Evolutionary conservation across 2,113 vertebrate genomes (phyloP).

Genomic region (Choloepus hoffmanni): DNA sequence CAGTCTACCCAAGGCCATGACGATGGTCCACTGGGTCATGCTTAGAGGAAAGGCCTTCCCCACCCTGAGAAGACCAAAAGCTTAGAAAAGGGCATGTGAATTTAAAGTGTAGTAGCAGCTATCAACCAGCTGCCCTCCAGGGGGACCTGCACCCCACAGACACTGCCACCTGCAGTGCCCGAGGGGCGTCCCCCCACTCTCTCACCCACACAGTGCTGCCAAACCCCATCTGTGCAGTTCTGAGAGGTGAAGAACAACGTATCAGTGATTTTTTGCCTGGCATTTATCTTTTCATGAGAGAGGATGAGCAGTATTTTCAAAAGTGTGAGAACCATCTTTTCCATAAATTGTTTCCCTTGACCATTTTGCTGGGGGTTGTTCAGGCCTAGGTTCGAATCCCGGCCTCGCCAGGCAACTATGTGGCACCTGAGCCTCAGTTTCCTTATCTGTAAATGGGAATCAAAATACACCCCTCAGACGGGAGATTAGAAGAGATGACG

Average conservation of each 20-base stretch:
- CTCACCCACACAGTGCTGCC: background rate
- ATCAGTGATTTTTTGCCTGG: background rate
- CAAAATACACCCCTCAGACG: background rate
- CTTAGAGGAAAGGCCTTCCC: background rate
- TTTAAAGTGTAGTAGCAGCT: background rate
- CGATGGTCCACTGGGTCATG: background rate
- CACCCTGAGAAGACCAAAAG: accelerated
- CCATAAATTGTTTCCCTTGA: background rate
- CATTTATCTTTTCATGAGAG: background rate
- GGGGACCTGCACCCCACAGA: background rate
- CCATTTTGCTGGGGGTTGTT: background rate
- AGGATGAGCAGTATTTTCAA: background rate
- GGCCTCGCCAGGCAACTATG: too few relatives aligned
- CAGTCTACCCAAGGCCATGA: background rate
- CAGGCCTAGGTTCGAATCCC: background rate
- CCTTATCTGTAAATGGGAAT: background rate
- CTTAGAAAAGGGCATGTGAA: background rate
- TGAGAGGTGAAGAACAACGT: background rate
- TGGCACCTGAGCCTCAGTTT: background rate
- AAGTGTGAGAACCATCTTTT: background rate
- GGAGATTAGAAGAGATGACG: background rate
- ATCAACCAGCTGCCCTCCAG: too few relatives aligned
- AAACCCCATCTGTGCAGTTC: background rate
- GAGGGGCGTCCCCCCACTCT: background rate
- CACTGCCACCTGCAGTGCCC: background rate